A percentile compares a stretch with the other conserved stretches of the same genome.
Evolutionary conservation across 2,888 invertebrate genomes (phyloP).

Genomic region (Nemapogon koenigi): DNA sequence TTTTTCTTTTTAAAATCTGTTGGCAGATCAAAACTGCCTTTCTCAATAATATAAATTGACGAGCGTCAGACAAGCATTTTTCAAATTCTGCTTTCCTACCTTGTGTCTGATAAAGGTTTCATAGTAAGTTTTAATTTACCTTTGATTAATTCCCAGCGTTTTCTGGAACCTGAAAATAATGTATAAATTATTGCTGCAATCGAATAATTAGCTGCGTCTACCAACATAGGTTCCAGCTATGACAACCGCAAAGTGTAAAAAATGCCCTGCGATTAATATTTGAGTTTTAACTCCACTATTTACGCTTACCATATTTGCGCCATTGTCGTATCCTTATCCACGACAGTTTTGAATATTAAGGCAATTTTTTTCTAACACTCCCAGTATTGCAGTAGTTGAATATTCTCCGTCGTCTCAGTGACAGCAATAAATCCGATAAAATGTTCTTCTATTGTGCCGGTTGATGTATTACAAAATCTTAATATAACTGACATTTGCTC

Average conservation of each 20-base stretch:
- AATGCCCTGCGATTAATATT: neutral
- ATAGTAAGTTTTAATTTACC: conserved; percentile 10
- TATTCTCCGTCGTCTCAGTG: conserved; percentile 10
- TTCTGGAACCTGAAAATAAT: neutral
- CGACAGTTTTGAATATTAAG: conserved; percentile 10
- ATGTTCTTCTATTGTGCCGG: conserved; percentile 10
- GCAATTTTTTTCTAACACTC: conserved; percentile 6
- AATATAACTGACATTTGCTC: conserved; percentile 13
- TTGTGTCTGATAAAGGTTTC: too few relatives aligned
- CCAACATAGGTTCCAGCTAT: too few relatives aligned
- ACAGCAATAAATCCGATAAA: conserved; percentile 12
- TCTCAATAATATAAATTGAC: conserved; percentile 14
- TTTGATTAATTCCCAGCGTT: conserved; percentile 2
- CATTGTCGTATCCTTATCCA: conserved; percentile 12
- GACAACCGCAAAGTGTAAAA: neutral
- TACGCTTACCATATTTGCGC: conserved; percentile 9
- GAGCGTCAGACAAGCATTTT: conserved; percentile 13
- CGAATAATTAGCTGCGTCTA: neutral
- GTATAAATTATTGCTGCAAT: neutral
- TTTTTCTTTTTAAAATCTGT: conserved; percentile 15
- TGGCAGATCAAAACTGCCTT: conserved; percentile 13
- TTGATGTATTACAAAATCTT: conserved; percentile 9
- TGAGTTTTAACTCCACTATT: neutral
- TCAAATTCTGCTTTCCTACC: conserved; percentile 11
- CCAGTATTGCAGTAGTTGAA: conserved; percentile 10